phyloP scores from a whole-genome alignment of 2,888 invertebrate species.

The Diarsia dahlii region DNA sequence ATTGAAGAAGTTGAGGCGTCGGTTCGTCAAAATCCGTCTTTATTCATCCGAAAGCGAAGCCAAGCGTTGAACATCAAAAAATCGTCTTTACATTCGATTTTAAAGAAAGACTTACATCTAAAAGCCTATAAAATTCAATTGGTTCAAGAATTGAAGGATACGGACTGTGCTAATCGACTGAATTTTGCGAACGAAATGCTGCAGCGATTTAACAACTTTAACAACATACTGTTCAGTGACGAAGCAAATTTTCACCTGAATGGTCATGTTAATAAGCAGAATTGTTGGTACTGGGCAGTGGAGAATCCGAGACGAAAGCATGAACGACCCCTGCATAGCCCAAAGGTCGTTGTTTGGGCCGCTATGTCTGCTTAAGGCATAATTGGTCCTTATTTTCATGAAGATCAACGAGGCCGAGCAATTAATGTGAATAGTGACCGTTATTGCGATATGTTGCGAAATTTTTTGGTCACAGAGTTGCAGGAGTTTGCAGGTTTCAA shows the following conservation, averaged over 20 bases:
- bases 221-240: conserved; percentile 11
- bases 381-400: conserved; percentile 16
- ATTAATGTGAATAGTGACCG: conserved; percentile 56
- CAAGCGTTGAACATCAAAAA: conserved; percentile 57
- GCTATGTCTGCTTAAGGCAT: background rate
- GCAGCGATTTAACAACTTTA: background rate
- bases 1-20: conserved; percentile 43
- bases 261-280: no score
- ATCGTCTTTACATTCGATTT: conserved; percentile 52
- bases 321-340: no score
- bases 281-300: no score
- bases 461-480: no score
- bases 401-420: conserved; percentile 42
- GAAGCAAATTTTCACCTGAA: background rate
- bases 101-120: no score
- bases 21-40: conserved; percentile 59
- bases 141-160: conserved; percentile 8
- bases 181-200: conserved; percentile 6
- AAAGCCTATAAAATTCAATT: conserved; percentile 26
- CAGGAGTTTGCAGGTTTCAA: no score
- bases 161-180: background rate
- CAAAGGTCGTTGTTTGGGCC: conserved; percentile 8
- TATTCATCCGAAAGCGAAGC: conserved; percentile 56
- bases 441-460: conserved; percentile 59
- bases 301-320: no score